Conservation (phyloP, 2,113 vertebrate genomes). For the Mionectes macconnelli region DNA sequence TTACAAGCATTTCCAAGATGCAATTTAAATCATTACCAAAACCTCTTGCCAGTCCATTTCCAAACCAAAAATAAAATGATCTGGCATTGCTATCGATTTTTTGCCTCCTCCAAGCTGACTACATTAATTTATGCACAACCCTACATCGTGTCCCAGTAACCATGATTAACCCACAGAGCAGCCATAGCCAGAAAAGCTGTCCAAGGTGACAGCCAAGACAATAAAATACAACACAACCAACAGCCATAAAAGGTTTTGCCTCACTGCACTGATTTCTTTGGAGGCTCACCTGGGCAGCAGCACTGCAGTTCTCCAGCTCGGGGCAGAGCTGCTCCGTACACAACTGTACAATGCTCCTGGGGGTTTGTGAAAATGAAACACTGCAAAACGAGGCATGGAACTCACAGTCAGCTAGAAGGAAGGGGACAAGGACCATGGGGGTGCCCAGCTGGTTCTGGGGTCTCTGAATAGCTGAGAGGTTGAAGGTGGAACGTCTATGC, state of each 20-base stretch:
- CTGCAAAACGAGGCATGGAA: not conserved
- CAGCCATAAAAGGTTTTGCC: not conserved
- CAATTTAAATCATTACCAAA: slow-evolving; percentile 19
- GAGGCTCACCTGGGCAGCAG: not conserved
- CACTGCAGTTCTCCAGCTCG: not conserved
- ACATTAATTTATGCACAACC: not conserved
- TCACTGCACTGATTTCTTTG: not conserved
- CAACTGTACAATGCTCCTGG: not conserved
- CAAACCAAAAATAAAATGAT: not conserved
- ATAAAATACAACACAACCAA: slow-evolving; percentile 23
- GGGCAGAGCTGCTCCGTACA: not conserved
- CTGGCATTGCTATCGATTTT: not conserved
- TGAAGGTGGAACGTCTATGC: no score
- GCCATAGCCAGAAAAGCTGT: slow-evolving; percentile 22
- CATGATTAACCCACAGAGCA: not conserved
- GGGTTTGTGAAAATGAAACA: not conserved
- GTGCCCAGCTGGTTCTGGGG: no score
- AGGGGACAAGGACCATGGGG: not conserved
- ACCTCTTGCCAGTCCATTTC: slow-evolving; percentile 4
- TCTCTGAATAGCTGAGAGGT: no score
- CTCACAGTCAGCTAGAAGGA: not conserved
- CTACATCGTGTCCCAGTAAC: not conserved
- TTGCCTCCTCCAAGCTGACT: not conserved
- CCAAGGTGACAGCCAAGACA: not conserved
- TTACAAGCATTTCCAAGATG: slow-evolving; percentile 37